phyloP scores from a whole-genome alignment of 2,888 invertebrate species.

The Drosophila histrio region DNA sequence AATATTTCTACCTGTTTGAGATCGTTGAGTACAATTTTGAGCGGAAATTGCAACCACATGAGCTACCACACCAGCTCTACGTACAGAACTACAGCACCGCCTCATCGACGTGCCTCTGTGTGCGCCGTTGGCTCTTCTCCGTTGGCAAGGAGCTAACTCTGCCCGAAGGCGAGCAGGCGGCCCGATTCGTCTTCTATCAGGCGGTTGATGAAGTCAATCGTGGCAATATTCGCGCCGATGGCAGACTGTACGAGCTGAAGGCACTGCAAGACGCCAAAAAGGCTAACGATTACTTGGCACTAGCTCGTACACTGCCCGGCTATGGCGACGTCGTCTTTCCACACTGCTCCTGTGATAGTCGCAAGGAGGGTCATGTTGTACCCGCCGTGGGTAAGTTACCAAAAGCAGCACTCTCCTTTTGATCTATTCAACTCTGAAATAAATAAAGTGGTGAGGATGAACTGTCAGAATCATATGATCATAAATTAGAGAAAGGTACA shows the following conservation, averaged over 20 bases:
- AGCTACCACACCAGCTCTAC: constrained; percentile 98
- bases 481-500: not conserved
- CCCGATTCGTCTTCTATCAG: constrained; percentile 95
- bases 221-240: constrained; percentile 94
- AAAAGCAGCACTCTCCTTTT: no score
- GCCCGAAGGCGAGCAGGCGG: constrained; percentile 89
- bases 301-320: constrained; percentile 94
- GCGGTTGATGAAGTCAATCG: constrained; percentile 98
- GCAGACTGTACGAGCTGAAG: constrained; percentile 97
- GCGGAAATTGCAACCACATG: constrained; percentile 95
- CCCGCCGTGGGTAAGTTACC: constrained; percentile 88
- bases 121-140: constrained; percentile 95
- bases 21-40: constrained; percentile 99
- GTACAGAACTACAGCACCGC: constrained; percentile 99
- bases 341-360: constrained; percentile 95
- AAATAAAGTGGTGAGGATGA: not conserved
- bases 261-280: constrained; percentile 96
- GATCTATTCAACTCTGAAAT: not conserved
- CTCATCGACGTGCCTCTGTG: constrained; percentile 95
- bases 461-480: not conserved
- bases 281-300: constrained; percentile 92
- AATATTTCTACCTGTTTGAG: constrained; percentile 98
- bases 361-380: constrained; percentile 94
- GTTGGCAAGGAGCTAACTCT: constrained; percentile 88
- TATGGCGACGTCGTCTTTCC: constrained; percentile 98